Evolutionary conservation across 2,888 invertebrate genomes (phyloP).

Genomic region (Athetis lepigone): DNA sequence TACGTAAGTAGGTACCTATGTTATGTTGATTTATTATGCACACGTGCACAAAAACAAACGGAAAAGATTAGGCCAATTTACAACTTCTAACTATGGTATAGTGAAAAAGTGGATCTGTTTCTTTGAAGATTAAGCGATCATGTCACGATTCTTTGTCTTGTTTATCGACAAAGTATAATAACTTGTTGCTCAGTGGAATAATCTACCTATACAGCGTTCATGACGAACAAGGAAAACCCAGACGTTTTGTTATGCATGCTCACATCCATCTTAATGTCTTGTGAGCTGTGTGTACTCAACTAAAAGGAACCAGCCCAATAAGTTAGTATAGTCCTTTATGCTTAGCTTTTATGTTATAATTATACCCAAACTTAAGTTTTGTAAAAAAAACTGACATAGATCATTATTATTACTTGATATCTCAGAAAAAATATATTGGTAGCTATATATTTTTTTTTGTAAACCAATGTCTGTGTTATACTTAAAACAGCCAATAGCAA

Average conservation of each 20-base stretch:
- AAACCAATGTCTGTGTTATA: too few species aligned
- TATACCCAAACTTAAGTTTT: too few species aligned
- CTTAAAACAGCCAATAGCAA: conserved; percentile 23
- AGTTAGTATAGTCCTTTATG: too few species aligned
- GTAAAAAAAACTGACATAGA: too few species aligned
- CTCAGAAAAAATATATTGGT: too few species aligned
- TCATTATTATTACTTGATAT: too few species aligned
- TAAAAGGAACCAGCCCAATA: conserved; percentile 39
- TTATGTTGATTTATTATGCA: conserved; percentile 6
- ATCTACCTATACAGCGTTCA: conserved; percentile 24
- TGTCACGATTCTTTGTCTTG: conserved; percentile 30
- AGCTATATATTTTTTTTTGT: too few species aligned
- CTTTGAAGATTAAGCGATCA: conserved; percentile 10
- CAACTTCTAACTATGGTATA: conserved; percentile 2
- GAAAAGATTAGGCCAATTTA: not conserved
- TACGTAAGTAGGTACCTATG: too few species aligned
- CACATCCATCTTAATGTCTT: conserved; percentile 34
- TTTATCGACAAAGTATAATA: conserved; percentile 31
- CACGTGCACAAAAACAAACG: not conserved
- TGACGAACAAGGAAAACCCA: conserved; percentile 65
- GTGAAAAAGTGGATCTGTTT: conserved; percentile 4
- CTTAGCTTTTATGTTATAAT: too few species aligned
- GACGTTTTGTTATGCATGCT: conserved; percentile 49
- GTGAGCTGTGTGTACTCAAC: conserved; percentile 29
- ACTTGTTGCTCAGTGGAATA: conserved; percentile 36